Evolutionary conservation across 2,113 vertebrate species (phyloP).

Genomic region (Lamprotornis superbus): DNA sequence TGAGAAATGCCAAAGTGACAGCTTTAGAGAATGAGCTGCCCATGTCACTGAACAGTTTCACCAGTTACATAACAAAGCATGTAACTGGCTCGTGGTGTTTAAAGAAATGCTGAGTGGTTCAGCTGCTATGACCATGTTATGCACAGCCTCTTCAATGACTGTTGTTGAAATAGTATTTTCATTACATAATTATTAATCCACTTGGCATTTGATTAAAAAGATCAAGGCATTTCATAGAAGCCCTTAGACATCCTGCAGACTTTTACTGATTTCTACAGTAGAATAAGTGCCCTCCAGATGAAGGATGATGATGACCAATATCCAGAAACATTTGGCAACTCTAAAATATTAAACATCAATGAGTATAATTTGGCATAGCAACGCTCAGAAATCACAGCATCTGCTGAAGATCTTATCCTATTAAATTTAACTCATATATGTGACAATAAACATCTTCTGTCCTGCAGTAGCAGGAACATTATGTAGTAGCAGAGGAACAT

Average conservation of each 20-base stretch:
- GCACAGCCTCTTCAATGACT: not conserved
- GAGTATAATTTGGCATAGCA: not conserved
- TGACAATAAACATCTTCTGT: not conserved
- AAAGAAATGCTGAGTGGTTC: not conserved
- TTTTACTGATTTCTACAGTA: not conserved
- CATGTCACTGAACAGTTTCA: not conserved
- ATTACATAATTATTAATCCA: not conserved
- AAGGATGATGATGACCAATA: not conserved
- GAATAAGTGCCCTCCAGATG: not conserved
- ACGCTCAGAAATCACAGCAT: not conserved
- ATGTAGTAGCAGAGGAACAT: not conserved
- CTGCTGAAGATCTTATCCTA: not conserved
- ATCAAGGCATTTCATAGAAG: not conserved
- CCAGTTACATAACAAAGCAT: not conserved
- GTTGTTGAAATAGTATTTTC: not conserved
- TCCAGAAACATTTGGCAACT: not conserved
- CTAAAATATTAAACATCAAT: not conserved
- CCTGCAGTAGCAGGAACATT: not conserved
- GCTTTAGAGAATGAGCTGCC: slow-evolving; percentile 6
- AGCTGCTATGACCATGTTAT: not conserved
- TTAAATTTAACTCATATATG: not conserved
- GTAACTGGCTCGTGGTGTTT: not conserved
- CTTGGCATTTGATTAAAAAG: not conserved
- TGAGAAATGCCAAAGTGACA: not conserved
- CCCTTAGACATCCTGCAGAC: not conserved